Conservation (phyloP, 2,888 invertebrate species). For the Odontocerum albicorne region DNA sequence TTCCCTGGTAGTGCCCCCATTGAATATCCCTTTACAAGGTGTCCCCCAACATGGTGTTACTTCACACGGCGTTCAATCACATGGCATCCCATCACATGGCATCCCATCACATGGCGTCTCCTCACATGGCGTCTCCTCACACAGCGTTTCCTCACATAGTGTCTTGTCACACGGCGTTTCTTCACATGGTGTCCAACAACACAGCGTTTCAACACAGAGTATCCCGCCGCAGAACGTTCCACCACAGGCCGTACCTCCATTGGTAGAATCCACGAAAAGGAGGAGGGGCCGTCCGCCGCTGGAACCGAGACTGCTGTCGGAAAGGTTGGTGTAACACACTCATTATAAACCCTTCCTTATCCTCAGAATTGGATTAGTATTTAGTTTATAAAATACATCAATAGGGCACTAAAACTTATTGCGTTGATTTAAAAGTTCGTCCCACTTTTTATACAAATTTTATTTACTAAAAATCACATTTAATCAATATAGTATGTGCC, state of each 20-base stretch:
- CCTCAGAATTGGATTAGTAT: too few relatives aligned
- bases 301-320: constrained; percentile 48
- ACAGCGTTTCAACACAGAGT: background rate
- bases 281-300: constrained; percentile 70
- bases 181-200: background rate
- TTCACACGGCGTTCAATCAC: background rate
- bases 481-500: too few relatives aligned
- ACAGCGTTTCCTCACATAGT: background rate
- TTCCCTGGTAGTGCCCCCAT: constrained; percentile 18
- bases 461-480: too few relatives aligned
- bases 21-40: background rate
- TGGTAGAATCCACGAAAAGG: constrained; percentile 53
- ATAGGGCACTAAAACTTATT: too few relatives aligned
- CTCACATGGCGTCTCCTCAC: background rate
- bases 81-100: background rate
- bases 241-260: too few relatives aligned
- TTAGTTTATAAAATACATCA: too few relatives aligned
- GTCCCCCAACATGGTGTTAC: too few relatives aligned
- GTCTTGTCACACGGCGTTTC: background rate
- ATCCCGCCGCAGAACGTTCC: background rate
- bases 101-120: background rate
- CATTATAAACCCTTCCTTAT: background rate
- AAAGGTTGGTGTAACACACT: constrained; percentile 44
- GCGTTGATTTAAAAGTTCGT: too few relatives aligned
- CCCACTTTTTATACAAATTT: too few relatives aligned